Conservation (phyloP, 1,140 invertebrate species). For the Teleopsis dalmanni region DNA sequence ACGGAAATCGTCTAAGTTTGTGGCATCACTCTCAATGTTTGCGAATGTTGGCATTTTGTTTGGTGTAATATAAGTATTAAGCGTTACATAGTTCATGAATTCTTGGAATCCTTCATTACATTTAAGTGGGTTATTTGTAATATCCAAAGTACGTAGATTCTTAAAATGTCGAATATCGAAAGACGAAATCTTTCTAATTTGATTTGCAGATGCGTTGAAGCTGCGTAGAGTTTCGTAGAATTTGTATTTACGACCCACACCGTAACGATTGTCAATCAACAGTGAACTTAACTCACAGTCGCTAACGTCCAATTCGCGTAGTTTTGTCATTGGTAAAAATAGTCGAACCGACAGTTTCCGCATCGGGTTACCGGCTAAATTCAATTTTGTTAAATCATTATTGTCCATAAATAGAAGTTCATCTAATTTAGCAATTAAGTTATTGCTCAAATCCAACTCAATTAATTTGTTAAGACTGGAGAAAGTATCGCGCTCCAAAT, state of each 20-base stretch:
- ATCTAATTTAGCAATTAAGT: constrained; percentile 52
- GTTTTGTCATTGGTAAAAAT: constrained; percentile 52
- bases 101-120: constrained; percentile 55
- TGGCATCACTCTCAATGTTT: constrained; percentile 40
- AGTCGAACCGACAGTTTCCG: constrained; percentile 55
- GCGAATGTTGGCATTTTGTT: constrained; percentile 43
- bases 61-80: constrained; percentile 47
- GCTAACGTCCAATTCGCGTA: constrained; percentile 57
- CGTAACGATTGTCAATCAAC: constrained; percentile 49
- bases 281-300: constrained; percentile 55
- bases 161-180: constrained; percentile 52
- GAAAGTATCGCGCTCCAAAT: constrained; percentile 40
- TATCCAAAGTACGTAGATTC: constrained; percentile 54
- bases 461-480: constrained; percentile 50
- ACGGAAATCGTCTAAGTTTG: constrained; percentile 18
- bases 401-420: constrained; percentile 55
- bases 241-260: constrained; percentile 33
- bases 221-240: constrained; percentile 48
- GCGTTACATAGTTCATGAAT: constrained; percentile 51
- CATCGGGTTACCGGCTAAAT: constrained; percentile 62
- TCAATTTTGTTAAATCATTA: constrained; percentile 55
- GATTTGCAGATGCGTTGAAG: constrained; percentile 53
- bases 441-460: constrained; percentile 62
- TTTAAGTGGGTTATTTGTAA: constrained; percentile 56
- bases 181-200: constrained; percentile 49